These are phyloP conservation scores for Corythoichthys haematopterus DNA, from an alignment of 2,113 vertebrate genomes.

Conservation along the genomic window DNA sequence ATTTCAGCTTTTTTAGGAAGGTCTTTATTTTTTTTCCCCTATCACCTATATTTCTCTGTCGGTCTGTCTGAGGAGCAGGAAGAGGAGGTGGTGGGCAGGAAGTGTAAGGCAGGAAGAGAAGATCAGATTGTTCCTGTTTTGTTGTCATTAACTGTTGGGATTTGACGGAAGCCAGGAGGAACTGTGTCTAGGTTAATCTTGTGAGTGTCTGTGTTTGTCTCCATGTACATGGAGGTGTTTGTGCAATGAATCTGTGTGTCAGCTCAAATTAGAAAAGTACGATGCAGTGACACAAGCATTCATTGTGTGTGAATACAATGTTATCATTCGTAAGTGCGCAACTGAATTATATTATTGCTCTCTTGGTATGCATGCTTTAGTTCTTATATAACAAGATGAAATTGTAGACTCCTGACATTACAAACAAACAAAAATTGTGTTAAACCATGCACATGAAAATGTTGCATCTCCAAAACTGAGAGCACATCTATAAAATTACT, in stretches of 20 bases:
- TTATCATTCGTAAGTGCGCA: slow-evolving; percentile 35
- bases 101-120: slow-evolving; percentile 71
- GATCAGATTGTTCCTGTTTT: slow-evolving; percentile 93
- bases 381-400: neutral
- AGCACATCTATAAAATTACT: neutral
- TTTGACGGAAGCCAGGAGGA: slow-evolving; percentile 60
- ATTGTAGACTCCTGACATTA: neutral
- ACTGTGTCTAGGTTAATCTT: slow-evolving; percentile 31
- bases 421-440: neutral
- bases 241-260: slow-evolving; percentile 28
- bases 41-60: neutral
- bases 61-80: neutral
- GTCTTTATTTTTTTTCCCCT: neutral
- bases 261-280: slow-evolving; percentile 57
- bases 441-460: slow-evolving; percentile 7
- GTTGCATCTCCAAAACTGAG: neutral
- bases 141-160: slow-evolving; percentile 64
- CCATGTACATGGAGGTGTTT: slow-evolving; percentile 7
- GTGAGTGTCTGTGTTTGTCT: slow-evolving; percentile 7
- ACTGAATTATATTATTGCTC: slow-evolving; percentile 13
- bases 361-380: neutral
- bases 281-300: slow-evolving; percentile 61
- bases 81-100: slow-evolving; percentile 34
- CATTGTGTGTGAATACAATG: slow-evolving; percentile 55
- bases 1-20: neutral